Conservation (phyloP, 2,113 vertebrate species). For the Anser brachyrhynchus region DNA sequence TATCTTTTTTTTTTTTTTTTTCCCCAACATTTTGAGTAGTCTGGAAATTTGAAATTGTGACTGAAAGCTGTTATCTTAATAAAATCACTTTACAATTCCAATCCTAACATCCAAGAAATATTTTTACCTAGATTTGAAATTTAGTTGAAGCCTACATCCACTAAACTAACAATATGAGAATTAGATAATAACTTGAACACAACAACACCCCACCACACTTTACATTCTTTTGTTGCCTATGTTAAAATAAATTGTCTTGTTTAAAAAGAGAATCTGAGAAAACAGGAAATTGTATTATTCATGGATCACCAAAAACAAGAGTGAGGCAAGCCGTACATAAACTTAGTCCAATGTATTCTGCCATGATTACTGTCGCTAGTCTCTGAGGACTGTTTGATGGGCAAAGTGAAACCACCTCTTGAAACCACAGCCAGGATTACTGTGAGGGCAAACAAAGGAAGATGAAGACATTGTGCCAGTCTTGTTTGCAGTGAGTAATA, state of each 20-base stretch:
- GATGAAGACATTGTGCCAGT: constrained; percentile 26
- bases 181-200: background rate
- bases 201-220: background rate
- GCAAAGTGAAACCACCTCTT: background rate
- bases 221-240: background rate
- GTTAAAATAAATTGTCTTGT: background rate
- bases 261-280: constrained; percentile 27
- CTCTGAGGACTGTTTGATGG: background rate
- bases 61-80: background rate
- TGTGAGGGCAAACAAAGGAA: constrained; percentile 40
- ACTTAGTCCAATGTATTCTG: background rate
- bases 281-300: constrained; percentile 25
- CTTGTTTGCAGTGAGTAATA: background rate
- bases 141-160: constrained; percentile 5
- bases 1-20: background rate
- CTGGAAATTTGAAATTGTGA: constrained; percentile 36
- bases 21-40: background rate
- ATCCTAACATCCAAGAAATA: constrained; percentile 3
- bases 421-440: constrained; percentile 38
- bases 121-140: constrained; percentile 25
- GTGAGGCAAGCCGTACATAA: background rate
- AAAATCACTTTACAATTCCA: constrained; percentile 35
- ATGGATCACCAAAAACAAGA: constrained; percentile 26
- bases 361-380: background rate
- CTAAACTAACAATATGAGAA: background rate